Conservation (phyloP, 2,797 vertebrate genomes). For the Sebastes vulpes region DNA sequence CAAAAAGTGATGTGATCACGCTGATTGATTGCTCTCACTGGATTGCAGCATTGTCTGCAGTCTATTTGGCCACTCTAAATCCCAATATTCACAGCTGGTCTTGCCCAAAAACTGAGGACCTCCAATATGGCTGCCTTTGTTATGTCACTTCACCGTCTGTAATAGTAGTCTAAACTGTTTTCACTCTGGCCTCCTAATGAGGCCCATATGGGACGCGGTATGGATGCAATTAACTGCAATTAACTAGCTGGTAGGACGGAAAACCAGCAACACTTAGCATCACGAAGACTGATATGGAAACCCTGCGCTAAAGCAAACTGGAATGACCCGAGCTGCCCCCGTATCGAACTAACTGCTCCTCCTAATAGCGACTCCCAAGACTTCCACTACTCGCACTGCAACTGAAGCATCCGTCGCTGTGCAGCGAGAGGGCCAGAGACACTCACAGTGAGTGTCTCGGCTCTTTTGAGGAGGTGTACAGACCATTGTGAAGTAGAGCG, state of each 20-base stretch:
- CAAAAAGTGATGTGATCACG: background rate
- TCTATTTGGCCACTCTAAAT: conserved; percentile 15
- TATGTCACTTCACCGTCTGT: conserved; percentile 15
- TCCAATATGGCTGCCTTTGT: conserved; percentile 10
- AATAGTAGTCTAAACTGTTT: conserved; percentile 12
- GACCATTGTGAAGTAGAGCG: conserved; percentile 52
- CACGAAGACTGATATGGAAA: background rate
- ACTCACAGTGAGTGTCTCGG: conserved; percentile 6
- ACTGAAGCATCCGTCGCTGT: background rate
- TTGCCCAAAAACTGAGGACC: background rate
- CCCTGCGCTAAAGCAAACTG: background rate
- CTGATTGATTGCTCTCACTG: conserved; percentile 3
- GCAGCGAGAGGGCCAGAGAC: conserved; percentile 11
- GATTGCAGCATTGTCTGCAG: background rate
- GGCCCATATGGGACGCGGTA: conserved; percentile 36
- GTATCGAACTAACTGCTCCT: background rate
- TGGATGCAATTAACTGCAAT: conserved; percentile 31
- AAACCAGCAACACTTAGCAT: background rate
- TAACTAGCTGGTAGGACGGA: conserved; percentile 9
- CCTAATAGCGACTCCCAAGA: background rate
- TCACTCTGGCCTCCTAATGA: conserved; percentile 39
- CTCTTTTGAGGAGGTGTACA: conserved; percentile 35
- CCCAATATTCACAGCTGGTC: conserved; percentile 30
- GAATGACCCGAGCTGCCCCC: background rate
- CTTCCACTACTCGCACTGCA: background rate